Evolutionary conservation across 2,113 vertebrate genomes (phyloP).

Genomic region (Beaufortia kweichowensis): DNA sequence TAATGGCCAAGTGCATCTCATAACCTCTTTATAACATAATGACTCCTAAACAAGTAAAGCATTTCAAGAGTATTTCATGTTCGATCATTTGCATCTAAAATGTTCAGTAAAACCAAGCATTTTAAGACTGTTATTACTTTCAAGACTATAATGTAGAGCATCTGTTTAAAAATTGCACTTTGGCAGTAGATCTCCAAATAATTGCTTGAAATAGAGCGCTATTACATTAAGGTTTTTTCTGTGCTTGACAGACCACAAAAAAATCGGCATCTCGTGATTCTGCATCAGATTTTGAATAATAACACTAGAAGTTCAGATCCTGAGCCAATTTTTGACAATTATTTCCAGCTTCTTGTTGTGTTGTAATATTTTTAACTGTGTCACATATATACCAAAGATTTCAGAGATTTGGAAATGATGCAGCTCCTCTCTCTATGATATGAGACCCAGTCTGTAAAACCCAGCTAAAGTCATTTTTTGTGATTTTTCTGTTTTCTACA

Average conservation of each 20-base stretch:
- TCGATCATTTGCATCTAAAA: not conserved
- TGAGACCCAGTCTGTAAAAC: too few species aligned
- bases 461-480: too few species aligned
- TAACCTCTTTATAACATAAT: not conserved
- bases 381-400: constrained; percentile 21
- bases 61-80: constrained; percentile 7
- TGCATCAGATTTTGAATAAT: not conserved
- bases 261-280: not conserved
- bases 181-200: constrained; percentile 12
- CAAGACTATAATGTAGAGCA: constrained; percentile 8
- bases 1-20: too few species aligned
- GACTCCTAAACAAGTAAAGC: not conserved
- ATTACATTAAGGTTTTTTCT: not conserved
- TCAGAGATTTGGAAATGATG: constrained; percentile 60
- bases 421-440: constrained; percentile 41
- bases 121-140: not conserved
- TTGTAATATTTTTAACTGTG: not conserved
- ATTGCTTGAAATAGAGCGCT: not conserved
- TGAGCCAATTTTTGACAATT: not conserved
- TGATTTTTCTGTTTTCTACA: too few species aligned
- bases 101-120: not conserved
- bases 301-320: not conserved
- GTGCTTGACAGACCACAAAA: not conserved
- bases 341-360: not conserved
- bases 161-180: constrained; percentile 3